Evolutionary conservation across 2,888 invertebrate genomes (phyloP).

Genomic region (Pemphredon lugubris): DNA sequence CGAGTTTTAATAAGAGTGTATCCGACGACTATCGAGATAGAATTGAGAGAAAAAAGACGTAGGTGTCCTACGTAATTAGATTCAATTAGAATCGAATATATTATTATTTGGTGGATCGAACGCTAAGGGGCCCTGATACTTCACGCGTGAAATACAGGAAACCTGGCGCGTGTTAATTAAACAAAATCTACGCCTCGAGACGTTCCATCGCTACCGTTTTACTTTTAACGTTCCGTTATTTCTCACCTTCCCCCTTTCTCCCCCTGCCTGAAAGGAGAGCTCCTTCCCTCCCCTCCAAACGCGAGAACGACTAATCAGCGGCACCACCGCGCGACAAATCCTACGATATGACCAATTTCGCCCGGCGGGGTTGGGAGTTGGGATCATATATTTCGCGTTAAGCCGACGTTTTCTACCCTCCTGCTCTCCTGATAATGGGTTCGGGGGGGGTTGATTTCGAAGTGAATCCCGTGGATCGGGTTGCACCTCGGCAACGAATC

Average conservation of each 20-base stretch:
- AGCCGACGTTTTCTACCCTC: conserved; percentile 46
- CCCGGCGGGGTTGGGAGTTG: neutral
- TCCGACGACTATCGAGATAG: too few relatives aligned
- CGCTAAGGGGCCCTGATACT: too few relatives aligned
- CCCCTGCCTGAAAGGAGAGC: neutral
- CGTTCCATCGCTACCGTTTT: too few relatives aligned
- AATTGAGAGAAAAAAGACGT: too few relatives aligned
- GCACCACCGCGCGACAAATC: conserved; percentile 58
- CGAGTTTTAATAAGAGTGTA: too few relatives aligned
- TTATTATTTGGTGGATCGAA: too few relatives aligned
- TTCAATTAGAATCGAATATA: too few relatives aligned
- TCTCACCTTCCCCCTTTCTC: neutral
- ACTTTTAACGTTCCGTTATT: too few relatives aligned
- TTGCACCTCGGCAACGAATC: neutral
- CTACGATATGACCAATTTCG: conserved; percentile 63
- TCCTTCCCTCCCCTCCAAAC: neutral
- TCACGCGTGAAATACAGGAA: too few relatives aligned
- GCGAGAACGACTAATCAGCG: conserved; percentile 61
- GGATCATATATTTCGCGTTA: conserved; percentile 38
- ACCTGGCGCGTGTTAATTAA: too few relatives aligned
- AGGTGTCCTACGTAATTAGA: too few relatives aligned
- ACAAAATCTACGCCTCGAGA: too few relatives aligned
- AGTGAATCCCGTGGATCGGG: conserved; percentile 28
- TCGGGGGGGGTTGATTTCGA: conserved; percentile 26
- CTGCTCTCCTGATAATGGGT: conserved; percentile 42